These are phyloP conservation scores for Ramazzottius varieornatus DNA, from an alignment of 2,888 invertebrate species.

Conservation along the genomic window DNA sequence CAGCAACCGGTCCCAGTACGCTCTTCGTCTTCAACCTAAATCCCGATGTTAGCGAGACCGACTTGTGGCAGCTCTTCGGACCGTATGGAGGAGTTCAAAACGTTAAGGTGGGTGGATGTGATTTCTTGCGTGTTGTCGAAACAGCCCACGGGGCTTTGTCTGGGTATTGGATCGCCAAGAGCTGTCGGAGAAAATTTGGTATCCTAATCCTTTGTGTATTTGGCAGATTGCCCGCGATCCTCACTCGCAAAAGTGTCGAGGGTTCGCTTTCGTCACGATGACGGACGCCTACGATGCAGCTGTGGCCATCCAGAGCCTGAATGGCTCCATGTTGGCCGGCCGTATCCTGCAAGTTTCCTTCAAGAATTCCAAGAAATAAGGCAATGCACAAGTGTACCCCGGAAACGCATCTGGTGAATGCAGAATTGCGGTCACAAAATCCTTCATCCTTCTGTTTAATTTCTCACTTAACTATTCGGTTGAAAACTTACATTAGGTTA, in stretches of 20 bases:
- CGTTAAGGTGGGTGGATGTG: neutral
- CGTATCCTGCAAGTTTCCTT: conserved; percentile 88
- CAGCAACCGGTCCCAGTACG: conserved; percentile 7
- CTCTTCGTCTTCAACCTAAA: conserved; percentile 65
- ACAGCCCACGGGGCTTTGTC: no score
- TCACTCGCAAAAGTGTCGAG: conserved; percentile 87
- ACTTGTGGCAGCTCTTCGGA: conserved; percentile 78
- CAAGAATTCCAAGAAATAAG: no score
- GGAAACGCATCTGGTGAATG: no score
- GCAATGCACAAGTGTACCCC: no score
- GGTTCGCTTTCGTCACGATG: conserved; percentile 94
- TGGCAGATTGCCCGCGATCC: conserved; percentile 60
- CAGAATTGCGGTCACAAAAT: no score
- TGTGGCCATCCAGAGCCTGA: conserved; percentile 78
- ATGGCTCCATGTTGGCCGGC: conserved; percentile 80
- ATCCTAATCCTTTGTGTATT: no score
- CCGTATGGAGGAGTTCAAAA: conserved; percentile 41
- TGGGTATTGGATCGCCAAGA: no score
- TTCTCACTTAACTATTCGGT: no score
- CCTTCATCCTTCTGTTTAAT: no score
- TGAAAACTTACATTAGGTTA: no score
- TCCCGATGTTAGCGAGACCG: conserved; percentile 67
- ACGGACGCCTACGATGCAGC: conserved; percentile 90
- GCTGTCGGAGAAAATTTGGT: no score
- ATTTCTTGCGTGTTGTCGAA: neutral